These are phyloP conservation scores for Philaethria dido DNA, from an alignment of 2,888 invertebrate genomes.

Conservation along the genomic window DNA sequence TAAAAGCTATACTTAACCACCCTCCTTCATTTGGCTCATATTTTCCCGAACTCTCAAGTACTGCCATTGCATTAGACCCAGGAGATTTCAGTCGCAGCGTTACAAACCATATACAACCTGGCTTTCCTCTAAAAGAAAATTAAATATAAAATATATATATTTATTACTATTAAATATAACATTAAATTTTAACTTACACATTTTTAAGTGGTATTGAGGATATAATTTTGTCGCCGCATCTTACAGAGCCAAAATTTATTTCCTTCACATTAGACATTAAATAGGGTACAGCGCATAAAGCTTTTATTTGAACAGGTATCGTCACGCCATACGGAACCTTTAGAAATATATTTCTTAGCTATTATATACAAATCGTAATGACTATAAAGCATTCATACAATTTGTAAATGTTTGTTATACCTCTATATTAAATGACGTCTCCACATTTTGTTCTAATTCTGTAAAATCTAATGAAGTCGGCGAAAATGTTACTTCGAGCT, in stretches of 20 bases:
- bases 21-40: conserved; percentile 78
- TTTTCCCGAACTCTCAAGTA: conserved; percentile 71
- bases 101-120: conserved; percentile 82
- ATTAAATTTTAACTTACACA: conserved; percentile 68
- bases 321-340: conserved; percentile 84
- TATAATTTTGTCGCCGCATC: conserved; percentile 84
- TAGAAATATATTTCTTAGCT: conserved; percentile 13
- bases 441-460: conserved; percentile 71
- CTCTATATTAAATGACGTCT: conserved; percentile 74
- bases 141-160: background rate
- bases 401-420: conserved; percentile 52
- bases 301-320: conserved; percentile 83
- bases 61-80: conserved; percentile 63
- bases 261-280: conserved; percentile 67
- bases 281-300: conserved; percentile 84
- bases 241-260: conserved; percentile 83
- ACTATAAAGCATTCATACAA: too few species aligned
- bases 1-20: conserved; percentile 82
- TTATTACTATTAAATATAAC: background rate
- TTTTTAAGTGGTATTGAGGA: conserved; percentile 82
- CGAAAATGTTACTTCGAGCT: conserved; percentile 78
- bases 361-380: background rate
- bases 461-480: conserved; percentile 74
- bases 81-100: conserved; percentile 63
- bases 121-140: conserved; percentile 75